Conservation (phyloP, 2,797 vertebrate species). For the Mycteria americana region DNA sequence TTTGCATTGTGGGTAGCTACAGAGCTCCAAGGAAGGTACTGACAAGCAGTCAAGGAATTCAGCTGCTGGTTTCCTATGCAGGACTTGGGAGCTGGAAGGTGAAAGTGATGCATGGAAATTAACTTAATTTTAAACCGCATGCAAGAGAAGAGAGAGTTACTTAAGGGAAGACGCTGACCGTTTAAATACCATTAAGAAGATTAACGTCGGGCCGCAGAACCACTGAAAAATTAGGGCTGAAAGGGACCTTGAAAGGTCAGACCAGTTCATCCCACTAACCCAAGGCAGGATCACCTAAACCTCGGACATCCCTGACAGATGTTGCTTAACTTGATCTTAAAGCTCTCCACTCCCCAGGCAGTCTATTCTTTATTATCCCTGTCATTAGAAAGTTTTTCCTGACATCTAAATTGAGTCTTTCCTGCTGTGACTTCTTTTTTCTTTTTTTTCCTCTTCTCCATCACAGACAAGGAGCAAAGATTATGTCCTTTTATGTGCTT, state of each 20-base stretch:
- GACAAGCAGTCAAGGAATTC: slow-evolving; percentile 23
- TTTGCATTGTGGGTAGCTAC: neutral
- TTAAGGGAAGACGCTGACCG: slow-evolving; percentile 68
- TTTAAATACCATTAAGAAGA: slow-evolving; percentile 68
- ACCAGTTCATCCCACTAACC: slow-evolving; percentile 39
- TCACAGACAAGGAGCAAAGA: slow-evolving; percentile 4
- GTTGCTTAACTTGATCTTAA: slow-evolving; percentile 62
- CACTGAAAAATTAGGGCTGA: slow-evolving; percentile 62
- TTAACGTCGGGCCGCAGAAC: slow-evolving; percentile 58
- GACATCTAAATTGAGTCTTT: slow-evolving; percentile 64
- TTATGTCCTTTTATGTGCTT: slow-evolving; percentile 40
- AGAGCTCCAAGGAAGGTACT: neutral
- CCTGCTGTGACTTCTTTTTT: slow-evolving; percentile 41
- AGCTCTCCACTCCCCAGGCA: slow-evolving; percentile 51
- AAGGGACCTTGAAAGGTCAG: slow-evolving; percentile 61
- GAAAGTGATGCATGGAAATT: slow-evolving; percentile 57
- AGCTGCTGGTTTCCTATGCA: neutral
- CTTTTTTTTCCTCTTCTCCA: neutral
- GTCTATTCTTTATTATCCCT: slow-evolving; percentile 61
- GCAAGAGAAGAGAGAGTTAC: slow-evolving; percentile 67
- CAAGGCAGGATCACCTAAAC: slow-evolving; percentile 58
- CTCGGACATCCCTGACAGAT: slow-evolving; percentile 38
- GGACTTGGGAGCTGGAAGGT: slow-evolving; percentile 46
- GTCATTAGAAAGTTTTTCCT: slow-evolving; percentile 64
- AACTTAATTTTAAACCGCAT: slow-evolving; percentile 62